phyloP scores from a whole-genome alignment of 2,888 invertebrate species.

The Drosophila merina region DNA sequence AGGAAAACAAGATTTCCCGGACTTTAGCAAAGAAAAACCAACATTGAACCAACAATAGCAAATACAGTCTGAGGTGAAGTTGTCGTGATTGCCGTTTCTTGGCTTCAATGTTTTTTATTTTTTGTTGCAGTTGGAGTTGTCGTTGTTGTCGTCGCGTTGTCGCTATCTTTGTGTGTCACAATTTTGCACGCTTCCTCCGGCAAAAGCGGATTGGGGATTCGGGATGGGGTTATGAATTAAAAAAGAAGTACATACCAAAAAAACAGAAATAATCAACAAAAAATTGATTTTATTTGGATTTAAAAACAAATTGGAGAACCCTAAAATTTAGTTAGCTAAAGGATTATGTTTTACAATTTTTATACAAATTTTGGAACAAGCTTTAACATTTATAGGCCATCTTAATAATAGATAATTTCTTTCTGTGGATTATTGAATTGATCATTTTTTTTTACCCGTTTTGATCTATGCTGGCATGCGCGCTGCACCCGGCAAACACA shows the following conservation, averaged over 20 bases:
- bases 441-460: slow-evolving; percentile 56
- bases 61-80: slow-evolving; percentile 50
- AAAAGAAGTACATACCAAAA: background rate
- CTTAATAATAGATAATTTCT: too few species aligned
- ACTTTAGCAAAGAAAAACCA: slow-evolving; percentile 17
- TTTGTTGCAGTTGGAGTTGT: slow-evolving; percentile 25
- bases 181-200: slow-evolving; percentile 74
- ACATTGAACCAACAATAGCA: slow-evolving; percentile 47
- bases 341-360: too few species aligned
- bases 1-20: slow-evolving; percentile 32
- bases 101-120: slow-evolving; percentile 20
- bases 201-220: slow-evolving; percentile 22
- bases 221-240: slow-evolving; percentile 49
- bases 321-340: background rate
- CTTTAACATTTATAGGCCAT: too few species aligned
- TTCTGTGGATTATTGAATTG: background rate
- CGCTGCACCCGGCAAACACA: slow-evolving; percentile 69
- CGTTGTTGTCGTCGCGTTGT: slow-evolving; percentile 41
- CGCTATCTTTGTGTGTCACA: slow-evolving; percentile 78
- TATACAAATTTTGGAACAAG: too few species aligned
- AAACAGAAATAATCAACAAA: background rate
- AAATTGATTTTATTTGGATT: background rate
- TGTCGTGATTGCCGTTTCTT: slow-evolving; percentile 46
- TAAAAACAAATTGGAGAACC: background rate
- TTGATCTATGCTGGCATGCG: slow-evolving; percentile 76